A percentile compares a stretch with the other conserved stretches of the same genome.
These are phyloP conservation scores for Drosophila tani DNA, from an alignment of 1,140 invertebrate species.

Conservation along the genomic window DNA sequence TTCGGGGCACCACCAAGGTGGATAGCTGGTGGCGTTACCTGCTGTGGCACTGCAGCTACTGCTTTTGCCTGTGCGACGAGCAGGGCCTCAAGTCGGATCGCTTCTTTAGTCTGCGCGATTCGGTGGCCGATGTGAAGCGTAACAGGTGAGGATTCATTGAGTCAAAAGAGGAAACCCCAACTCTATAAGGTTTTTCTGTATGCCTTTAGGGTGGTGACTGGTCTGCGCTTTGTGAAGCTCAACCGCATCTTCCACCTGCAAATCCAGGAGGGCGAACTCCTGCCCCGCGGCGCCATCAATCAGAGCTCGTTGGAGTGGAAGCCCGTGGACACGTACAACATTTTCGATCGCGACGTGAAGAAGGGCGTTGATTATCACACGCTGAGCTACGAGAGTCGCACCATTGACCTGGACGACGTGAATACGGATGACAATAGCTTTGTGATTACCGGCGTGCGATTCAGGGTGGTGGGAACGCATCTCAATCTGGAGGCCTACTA, in stretches of 20 bases:
- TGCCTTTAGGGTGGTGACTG: constrained; percentile 90
- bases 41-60: constrained; percentile 95
- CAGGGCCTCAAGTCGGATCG: constrained; percentile 89
- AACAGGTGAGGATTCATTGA: constrained; percentile 89
- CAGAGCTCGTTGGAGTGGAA: constrained; percentile 88
- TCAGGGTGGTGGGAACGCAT: constrained; percentile 91
- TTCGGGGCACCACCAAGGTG: constrained; percentile 87
- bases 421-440: constrained; percentile 89
- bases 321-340: constrained; percentile 88
- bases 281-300: constrained; percentile 88
- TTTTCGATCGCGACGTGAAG: constrained; percentile 85
- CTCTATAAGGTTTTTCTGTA: not conserved
- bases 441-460: constrained; percentile 87
- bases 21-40: constrained; percentile 95
- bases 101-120: constrained; percentile 91
- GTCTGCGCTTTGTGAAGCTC: constrained; percentile 90
- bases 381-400: constrained; percentile 90
- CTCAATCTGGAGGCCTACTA: constrained; percentile 93
- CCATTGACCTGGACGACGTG: constrained; percentile 92
- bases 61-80: constrained; percentile 95
- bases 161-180: not conserved
- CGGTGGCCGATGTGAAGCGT: constrained; percentile 88
- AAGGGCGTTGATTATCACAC: constrained; percentile 90
- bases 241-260: constrained; percentile 92
- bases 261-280: constrained; percentile 90